Conservation (phyloP, 2,113 vertebrate genomes). For the Coptodon rendalli region DNA sequence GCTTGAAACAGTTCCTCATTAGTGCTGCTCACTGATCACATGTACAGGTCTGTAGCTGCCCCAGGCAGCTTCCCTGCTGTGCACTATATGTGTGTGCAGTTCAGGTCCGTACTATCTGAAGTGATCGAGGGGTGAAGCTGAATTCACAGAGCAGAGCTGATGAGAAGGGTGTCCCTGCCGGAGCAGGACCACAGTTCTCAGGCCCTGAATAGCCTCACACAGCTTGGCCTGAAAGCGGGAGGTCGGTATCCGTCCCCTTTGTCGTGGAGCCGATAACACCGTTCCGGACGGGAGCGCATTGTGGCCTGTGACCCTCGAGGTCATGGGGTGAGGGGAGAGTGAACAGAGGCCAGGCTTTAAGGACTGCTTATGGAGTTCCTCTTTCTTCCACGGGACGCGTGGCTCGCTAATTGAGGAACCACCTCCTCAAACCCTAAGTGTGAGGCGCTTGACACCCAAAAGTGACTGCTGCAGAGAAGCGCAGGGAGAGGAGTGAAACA, state of each 20-base stretch:
- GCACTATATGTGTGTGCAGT: not conserved
- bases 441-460: conserved; percentile 34
- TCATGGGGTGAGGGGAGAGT: conserved; percentile 29
- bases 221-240: conserved; percentile 19
- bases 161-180: not conserved
- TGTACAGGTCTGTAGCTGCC: not conserved
- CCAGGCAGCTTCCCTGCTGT: not conserved
- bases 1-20: conserved; percentile 1
- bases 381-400: conserved; percentile 50
- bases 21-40: conserved; percentile 29
- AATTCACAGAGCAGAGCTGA: conserved; percentile 4
- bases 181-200: conserved; percentile 34
- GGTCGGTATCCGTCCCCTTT: conserved; percentile 13
- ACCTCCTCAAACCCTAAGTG: conserved; percentile 31
- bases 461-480: conserved; percentile 22
- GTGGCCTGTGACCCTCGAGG: conserved; percentile 51
- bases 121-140: conserved; percentile 2
- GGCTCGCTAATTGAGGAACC: conserved; percentile 64
- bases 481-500: not conserved
- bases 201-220: conserved; percentile 38
- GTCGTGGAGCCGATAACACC: conserved; percentile 28
- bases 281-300: conserved; percentile 44
- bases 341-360: conserved; percentile 58
- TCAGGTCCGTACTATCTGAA: not conserved
- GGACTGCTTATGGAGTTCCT: conserved; percentile 58